Evolutionary conservation across 1,140 invertebrate genomes (phyloP).

Genomic region (Glomeris maerens): DNA sequence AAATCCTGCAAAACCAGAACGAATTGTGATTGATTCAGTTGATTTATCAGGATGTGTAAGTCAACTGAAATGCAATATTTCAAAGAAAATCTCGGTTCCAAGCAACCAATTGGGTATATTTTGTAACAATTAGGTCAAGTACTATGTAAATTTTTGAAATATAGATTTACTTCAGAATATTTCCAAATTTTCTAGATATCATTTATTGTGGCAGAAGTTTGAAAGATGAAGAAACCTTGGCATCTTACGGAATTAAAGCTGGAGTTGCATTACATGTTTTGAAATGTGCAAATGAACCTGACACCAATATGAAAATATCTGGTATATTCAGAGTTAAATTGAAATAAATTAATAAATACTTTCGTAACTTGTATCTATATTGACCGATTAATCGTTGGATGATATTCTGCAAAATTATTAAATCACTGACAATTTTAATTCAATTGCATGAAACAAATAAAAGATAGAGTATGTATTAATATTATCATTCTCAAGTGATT

Average conservation of each 20-base stretch:
- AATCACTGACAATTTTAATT: too few species aligned
- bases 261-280: slow-evolving; percentile 17
- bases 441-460: too few species aligned
- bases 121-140: neutral
- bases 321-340: too few species aligned
- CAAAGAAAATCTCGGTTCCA: neutral
- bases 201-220: slow-evolving; percentile 14
- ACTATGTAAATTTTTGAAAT: neutral
- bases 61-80: neutral
- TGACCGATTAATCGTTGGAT: too few species aligned
- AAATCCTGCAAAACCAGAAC: neutral
- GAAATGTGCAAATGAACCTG: too few species aligned
- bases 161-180: neutral
- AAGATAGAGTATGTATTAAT: too few species aligned
- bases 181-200: slow-evolving; percentile 11
- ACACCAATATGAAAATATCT: too few species aligned
- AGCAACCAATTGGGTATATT: neutral
- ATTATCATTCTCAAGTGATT: too few species aligned
- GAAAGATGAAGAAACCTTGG: slow-evolving; percentile 13
- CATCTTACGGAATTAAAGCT: slow-evolving; percentile 13
- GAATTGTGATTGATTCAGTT: neutral
- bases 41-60: neutral
- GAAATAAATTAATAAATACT: too few species aligned
- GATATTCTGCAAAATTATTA: too few species aligned
- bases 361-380: too few species aligned